phyloP scores from a whole-genome alignment of 1,140 invertebrate species.

The Planococcus citri region DNA sequence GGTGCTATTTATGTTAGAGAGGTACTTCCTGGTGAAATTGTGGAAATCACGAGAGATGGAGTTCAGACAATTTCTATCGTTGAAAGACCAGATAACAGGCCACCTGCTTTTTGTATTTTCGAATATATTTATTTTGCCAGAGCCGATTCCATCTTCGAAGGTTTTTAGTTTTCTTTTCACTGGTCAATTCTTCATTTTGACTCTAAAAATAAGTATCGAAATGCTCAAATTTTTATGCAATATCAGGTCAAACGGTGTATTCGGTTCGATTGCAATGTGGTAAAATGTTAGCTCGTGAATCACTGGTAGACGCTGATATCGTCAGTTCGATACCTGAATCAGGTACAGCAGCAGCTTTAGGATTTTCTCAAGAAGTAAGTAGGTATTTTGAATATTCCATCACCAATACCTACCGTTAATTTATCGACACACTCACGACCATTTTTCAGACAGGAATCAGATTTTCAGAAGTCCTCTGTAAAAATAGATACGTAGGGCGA shows the following conservation, averaged over 20 bases:
- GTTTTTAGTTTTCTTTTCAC: constrained; percentile 31
- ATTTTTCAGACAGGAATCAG: constrained; percentile 61
- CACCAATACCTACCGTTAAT: too few species aligned
- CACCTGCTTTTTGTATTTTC: constrained; percentile 93
- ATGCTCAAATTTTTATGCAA: too few species aligned
- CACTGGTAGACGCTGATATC: constrained; percentile 79
- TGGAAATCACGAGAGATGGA: constrained; percentile 77
- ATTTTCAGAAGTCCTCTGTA: constrained; percentile 87
- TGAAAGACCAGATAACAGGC: constrained; percentile 54
- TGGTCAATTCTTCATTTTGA: too few species aligned
- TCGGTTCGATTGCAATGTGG: constrained; percentile 86
- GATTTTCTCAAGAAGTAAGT: constrained; percentile 68
- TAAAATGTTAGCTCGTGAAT: constrained; percentile 74
- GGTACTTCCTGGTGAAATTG: constrained; percentile 85
- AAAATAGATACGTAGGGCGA: constrained; percentile 91
- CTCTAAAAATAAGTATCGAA: too few species aligned
- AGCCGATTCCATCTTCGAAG: constrained; percentile 80
- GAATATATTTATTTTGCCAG: constrained; percentile 98
- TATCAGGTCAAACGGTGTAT: constrained; percentile 85
- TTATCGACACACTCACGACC: too few species aligned
- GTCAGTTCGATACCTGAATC: constrained; percentile 95
- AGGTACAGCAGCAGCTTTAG: constrained; percentile 87
- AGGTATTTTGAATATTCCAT: neutral
- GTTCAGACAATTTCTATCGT: constrained; percentile 76
- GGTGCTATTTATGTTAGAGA: constrained; percentile 78